Conservation (phyloP, 92 coral and sea anemone genomes). For the Zoanthus gigantus region DNA sequence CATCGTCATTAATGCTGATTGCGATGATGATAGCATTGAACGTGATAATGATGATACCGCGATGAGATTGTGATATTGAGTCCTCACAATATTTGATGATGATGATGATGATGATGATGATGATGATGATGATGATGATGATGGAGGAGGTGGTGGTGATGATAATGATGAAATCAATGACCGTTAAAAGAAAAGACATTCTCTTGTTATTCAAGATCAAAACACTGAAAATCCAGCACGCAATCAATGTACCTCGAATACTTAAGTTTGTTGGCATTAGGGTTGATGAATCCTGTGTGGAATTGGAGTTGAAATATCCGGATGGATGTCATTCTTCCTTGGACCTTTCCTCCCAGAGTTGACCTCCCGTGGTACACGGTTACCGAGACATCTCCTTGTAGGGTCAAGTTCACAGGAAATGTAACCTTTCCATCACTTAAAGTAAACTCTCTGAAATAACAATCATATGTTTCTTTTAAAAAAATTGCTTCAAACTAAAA, state of each 20-base stretch:
- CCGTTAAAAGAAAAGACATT: neutral
- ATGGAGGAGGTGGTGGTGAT: too few species aligned
- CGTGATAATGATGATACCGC: too few species aligned
- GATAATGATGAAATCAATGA: neutral
- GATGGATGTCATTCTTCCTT: conserved; percentile 96
- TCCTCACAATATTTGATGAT: too few species aligned
- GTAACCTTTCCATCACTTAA: conserved; percentile 89
- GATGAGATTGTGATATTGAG: too few species aligned
- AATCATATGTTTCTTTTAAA: neutral
- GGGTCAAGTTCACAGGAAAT: conserved; percentile 87
- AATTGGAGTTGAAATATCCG: conserved; percentile 93
- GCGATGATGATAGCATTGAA: too few species aligned
- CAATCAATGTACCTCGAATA: conserved; percentile 77
- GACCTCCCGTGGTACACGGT: conserved; percentile 96
- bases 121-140: too few species aligned
- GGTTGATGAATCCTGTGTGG: conserved; percentile 95
- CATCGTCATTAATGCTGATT: too few species aligned
- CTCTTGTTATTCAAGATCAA: too few species aligned
- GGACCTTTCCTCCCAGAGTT: conserved; percentile 98
- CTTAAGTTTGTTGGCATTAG: conserved; percentile 90
- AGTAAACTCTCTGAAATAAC: conserved; percentile 81
- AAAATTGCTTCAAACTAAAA: neutral
- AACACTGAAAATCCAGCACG: too few species aligned
- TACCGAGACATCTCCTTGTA: conserved; percentile 94
- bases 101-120: too few species aligned